Percentiles rank a stretch among this genome's conserved stretches.
Evolutionary conservation across 2,797 vertebrate genomes (phyloP).

Genomic region (Sylvia borin): DNA sequence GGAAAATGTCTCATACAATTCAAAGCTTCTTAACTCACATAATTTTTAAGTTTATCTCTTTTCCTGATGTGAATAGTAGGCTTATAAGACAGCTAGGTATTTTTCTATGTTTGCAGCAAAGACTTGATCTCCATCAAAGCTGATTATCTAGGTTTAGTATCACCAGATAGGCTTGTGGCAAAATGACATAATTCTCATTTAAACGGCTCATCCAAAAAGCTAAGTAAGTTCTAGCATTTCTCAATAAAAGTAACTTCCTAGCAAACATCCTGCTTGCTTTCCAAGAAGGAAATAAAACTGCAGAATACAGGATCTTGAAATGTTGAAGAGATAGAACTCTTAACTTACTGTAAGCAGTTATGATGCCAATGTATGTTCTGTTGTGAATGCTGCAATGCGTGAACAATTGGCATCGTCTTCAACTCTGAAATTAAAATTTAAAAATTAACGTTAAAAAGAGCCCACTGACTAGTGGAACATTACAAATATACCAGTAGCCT

Average conservation of each 20-base stretch:
- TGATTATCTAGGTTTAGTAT: not conserved
- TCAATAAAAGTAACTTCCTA: conserved; percentile 36
- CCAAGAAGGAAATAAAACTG: conserved; percentile 44
- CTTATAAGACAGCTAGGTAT: not conserved
- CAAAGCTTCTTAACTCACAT: not conserved
- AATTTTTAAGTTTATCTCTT: not conserved
- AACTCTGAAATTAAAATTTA: not conserved
- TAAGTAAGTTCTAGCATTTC: conserved; percentile 21
- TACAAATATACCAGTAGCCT: not conserved
- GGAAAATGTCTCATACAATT: not conserved
- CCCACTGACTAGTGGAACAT: not conserved
- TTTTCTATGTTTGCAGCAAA: not conserved
- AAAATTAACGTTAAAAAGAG: not conserved
- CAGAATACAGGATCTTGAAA: conserved; percentile 2
- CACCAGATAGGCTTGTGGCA: conserved; percentile 10
- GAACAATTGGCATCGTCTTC: not conserved
- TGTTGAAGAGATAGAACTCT: not conserved
- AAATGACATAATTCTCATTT: conserved; percentile 36
- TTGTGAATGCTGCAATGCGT: not conserved
- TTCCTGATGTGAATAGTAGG: not conserved
- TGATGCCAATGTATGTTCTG: not conserved
- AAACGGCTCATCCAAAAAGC: conserved; percentile 34
- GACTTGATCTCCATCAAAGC: not conserved
- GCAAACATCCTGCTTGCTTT: conserved; percentile 35
- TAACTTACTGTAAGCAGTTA: not conserved